These are phyloP conservation scores for Ecdyonurus torrentis DNA, from an alignment of 2,888 invertebrate species.

Conservation along the genomic window DNA sequence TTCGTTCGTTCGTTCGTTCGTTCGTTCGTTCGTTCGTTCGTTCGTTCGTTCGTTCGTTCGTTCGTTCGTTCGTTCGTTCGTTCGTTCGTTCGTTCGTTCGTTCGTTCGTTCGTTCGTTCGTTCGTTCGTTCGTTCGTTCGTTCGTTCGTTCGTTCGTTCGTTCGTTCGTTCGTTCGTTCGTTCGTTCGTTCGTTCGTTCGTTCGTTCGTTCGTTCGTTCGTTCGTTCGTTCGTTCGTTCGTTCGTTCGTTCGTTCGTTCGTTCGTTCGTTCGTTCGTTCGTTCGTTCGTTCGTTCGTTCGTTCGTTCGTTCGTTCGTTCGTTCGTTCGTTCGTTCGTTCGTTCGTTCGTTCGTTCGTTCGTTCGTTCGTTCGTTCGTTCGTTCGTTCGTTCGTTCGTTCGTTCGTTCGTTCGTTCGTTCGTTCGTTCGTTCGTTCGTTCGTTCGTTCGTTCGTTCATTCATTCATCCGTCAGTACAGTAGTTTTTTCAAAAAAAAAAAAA, in stretches of 20 bases:
- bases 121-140: neutral
- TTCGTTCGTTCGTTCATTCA: no score
- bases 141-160: neutral
- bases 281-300: no score
- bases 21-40: neutral
- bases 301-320: no score
- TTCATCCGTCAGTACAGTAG: no score
- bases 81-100: neutral
- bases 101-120: neutral
- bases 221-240: neutral
- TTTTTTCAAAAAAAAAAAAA: no score
- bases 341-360: no score
- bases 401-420: no score
- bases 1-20: neutral
- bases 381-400: no score
- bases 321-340: no score
- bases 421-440: no score
- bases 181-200: neutral
- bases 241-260: neutral
- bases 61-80: neutral
- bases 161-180: neutral
- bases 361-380: no score
- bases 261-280: neutral
- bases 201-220: neutral
- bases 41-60: neutral